Evolutionary conservation across 2,113 vertebrate genomes (phyloP).

Genomic region (Chionis minor): DNA sequence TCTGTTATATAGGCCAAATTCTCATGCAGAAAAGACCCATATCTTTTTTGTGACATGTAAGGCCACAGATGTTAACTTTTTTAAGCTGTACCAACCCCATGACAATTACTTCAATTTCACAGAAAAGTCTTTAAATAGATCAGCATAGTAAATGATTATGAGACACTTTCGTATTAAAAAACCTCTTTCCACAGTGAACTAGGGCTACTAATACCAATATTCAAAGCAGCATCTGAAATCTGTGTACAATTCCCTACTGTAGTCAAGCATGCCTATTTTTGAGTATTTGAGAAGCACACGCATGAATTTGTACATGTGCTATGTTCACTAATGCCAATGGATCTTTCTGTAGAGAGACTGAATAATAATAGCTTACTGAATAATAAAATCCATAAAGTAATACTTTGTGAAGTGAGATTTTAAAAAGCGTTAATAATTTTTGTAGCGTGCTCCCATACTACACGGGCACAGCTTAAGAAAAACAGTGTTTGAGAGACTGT

Average conservation of each 20-base stretch:
- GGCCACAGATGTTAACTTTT: slow-evolving; percentile 9
- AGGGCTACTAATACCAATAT: neutral
- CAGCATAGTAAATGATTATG: neutral
- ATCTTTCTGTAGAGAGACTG: neutral
- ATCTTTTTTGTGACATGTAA: neutral
- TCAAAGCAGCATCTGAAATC: neutral
- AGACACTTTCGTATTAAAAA: neutral
- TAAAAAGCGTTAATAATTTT: neutral
- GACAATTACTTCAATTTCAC: slow-evolving; percentile 45
- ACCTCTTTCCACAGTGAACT: neutral
- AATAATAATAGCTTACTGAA: neutral
- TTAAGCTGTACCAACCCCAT: neutral
- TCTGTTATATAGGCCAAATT: slow-evolving; percentile 43
- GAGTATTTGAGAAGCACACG: neutral
- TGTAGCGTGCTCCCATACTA: neutral
- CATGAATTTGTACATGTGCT: neutral
- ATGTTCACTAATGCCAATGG: neutral
- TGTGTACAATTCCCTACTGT: neutral
- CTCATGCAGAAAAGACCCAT: neutral
- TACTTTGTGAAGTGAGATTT: neutral
- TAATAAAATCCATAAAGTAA: neutral
- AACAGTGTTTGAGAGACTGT: accelerated
- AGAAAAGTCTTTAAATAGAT: slow-evolving; percentile 2
- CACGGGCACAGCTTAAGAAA: neutral
- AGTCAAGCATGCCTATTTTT: neutral